Conservation (phyloP, 2,888 invertebrate species). For the Tenthredo livida region DNA sequence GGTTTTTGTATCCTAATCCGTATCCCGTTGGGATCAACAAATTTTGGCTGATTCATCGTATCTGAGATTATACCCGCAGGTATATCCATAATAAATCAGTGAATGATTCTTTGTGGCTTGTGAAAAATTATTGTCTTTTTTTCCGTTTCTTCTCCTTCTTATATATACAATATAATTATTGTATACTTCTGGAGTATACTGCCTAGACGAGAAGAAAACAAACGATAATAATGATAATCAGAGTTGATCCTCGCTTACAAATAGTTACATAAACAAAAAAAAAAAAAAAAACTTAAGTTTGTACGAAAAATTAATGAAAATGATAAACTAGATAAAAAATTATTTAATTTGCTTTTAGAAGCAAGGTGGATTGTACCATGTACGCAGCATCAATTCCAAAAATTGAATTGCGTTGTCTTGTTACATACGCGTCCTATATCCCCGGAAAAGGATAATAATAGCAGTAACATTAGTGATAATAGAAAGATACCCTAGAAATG, state of each 20-base stretch:
- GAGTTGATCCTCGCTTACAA: not conserved
- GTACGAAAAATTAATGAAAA: not conserved
- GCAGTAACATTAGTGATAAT: slow-evolving; percentile 12
- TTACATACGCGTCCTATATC: not conserved
- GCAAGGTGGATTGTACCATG: not conserved
- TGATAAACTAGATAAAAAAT: not conserved
- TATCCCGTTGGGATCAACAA: not conserved
- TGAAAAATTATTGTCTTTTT: too few species aligned
- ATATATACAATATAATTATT: not conserved
- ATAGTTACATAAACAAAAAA: not conserved
- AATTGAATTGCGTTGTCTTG: not conserved
- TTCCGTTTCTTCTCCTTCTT: too few species aligned
- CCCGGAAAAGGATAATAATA: not conserved
- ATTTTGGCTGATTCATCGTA: not conserved
- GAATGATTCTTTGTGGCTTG: not conserved
- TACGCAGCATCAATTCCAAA: not conserved
- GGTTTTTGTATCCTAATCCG: not conserved
- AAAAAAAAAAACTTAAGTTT: not conserved
- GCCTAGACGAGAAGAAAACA: not conserved
- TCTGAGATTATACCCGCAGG: not conserved
- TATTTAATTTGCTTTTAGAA: not conserved
- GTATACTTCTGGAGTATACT: slow-evolving; percentile 2
- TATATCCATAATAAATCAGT: not conserved
- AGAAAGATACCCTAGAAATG: not conserved
- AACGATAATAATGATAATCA: not conserved